Evolutionary conservation across 2,888 invertebrate genomes (phyloP).

Genomic region (Caradrina kadenii): DNA sequence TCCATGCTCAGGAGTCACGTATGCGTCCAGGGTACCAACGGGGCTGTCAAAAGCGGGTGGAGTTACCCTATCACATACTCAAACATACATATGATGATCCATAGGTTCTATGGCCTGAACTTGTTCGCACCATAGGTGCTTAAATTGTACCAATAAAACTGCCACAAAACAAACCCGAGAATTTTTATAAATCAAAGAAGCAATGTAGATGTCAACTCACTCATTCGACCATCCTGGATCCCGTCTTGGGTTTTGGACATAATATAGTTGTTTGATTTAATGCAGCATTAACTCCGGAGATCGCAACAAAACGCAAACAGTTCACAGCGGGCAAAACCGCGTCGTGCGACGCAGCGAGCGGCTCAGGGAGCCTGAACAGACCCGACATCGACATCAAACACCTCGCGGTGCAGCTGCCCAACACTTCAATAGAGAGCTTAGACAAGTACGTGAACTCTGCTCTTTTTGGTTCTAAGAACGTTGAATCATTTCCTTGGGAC

Average conservation of each 20-base stretch:
- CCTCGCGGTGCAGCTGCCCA: constrained; percentile 80
- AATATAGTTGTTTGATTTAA: background rate
- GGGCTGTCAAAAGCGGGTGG: no score
- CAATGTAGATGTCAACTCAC: background rate
- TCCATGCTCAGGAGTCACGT: no score
- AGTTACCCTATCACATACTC: no score
- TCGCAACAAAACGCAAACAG: constrained; percentile 67
- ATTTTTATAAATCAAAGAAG: background rate
- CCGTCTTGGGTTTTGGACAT: background rate
- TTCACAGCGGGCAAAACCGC: constrained; percentile 72
- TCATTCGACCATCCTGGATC: background rate
- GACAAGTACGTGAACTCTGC: constrained; percentile 69
- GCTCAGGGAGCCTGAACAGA: constrained; percentile 43
- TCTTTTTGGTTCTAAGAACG: background rate
- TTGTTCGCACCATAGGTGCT: no score
- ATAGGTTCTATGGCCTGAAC: no score
- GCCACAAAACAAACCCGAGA: background rate
- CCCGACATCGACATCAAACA: constrained; percentile 79
- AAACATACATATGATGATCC: no score
- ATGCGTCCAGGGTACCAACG: no score
- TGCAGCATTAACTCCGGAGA: constrained; percentile 75
- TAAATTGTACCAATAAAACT: no score
- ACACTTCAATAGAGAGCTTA: constrained; percentile 68
- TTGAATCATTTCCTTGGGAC: background rate
- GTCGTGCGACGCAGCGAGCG: constrained; percentile 72